phyloP scores from a whole-genome alignment of 2,113 vertebrate genomes.

The Xenus cinereus region DNA sequence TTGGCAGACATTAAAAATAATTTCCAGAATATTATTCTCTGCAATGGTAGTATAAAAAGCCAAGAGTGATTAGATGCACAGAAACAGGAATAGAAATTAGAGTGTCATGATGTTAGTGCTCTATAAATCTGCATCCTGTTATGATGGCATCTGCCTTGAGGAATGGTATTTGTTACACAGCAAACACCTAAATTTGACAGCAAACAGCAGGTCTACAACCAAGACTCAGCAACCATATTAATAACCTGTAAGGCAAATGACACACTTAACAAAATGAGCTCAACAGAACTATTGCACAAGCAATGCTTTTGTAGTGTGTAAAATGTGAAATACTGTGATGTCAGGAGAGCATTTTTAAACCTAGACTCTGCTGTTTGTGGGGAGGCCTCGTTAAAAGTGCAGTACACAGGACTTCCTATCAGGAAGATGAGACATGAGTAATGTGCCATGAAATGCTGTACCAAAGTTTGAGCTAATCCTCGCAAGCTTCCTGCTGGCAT shows the following conservation, averaged over 20 bases:
- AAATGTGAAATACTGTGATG: background rate
- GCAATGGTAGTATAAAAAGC: background rate
- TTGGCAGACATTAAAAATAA: background rate
- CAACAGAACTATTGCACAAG: background rate
- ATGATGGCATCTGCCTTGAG: background rate
- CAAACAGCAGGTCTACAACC: background rate
- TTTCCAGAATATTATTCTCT: background rate
- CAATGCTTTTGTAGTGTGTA: background rate
- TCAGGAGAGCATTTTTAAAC: background rate
- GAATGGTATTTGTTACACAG: background rate
- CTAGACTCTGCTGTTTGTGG: background rate
- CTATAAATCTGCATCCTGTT: background rate
- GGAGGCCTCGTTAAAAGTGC: background rate
- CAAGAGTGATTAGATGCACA: background rate
- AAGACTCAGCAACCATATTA: background rate
- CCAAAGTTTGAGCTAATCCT: background rate
- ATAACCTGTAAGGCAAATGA: background rate
- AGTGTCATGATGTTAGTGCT: background rate
- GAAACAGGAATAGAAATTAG: background rate
- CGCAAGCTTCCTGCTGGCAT: slow-evolving; percentile 26
- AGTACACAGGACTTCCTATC: background rate
- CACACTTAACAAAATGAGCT: background rate
- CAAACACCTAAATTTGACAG: background rate
- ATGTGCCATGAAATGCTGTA: background rate
- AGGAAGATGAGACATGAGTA: background rate